phyloP scores from a whole-genome alignment of 2,113 vertebrate species.

The Lepus americanus region DNA sequence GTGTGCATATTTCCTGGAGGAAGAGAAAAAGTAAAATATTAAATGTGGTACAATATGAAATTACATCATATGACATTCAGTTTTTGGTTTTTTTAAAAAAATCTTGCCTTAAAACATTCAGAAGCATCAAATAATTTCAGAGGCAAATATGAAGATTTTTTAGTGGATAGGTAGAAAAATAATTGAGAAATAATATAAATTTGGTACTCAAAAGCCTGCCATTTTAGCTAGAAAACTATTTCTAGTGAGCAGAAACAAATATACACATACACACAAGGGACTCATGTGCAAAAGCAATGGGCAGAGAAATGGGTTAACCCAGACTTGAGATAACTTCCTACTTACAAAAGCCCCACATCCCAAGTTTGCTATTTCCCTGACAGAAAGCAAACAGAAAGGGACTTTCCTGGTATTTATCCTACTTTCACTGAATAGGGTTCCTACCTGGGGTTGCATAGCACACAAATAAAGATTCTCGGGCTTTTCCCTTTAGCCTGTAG shows the following conservation, averaged over 20 bases:
- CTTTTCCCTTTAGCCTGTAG: not conserved
- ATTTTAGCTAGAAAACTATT: not conserved
- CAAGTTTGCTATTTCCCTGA: not conserved
- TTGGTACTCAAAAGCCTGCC: not conserved
- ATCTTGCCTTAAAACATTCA: constrained; percentile 3
- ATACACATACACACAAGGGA: not conserved
- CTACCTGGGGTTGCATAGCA: not conserved
- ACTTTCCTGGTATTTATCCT: not conserved
- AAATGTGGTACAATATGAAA: not conserved
- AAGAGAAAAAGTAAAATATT: not conserved
- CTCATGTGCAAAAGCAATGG: not conserved
- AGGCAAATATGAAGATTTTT: not conserved
- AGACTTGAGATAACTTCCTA: not conserved
- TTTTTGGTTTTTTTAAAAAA: not conserved
- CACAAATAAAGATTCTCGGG: not conserved
- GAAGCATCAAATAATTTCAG: not conserved
- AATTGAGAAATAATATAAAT: not conserved
- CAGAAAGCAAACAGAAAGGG: not conserved
- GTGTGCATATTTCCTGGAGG: not conserved
- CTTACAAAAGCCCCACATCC: not conserved
- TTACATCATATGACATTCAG: not conserved
- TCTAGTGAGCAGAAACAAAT: not conserved
- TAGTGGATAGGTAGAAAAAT: not conserved
- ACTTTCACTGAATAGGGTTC: not conserved
- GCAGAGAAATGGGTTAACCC: not conserved